phyloP scores from a whole-genome alignment of 2,797 vertebrate species.

The Ammospiza maritima region DNA sequence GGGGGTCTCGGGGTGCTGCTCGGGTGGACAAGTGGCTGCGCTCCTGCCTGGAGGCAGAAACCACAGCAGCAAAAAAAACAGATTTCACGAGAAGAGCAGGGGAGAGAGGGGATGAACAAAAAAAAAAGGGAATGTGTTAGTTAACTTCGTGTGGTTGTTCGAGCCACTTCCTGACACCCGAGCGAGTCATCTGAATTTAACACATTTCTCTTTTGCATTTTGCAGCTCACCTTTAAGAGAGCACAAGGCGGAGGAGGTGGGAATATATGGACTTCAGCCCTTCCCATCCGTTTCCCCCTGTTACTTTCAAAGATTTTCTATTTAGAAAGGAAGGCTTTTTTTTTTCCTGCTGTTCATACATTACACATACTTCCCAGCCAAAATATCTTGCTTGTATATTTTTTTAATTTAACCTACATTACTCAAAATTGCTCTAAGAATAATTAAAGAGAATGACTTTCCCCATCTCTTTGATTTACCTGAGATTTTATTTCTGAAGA shows the following conservation, averaged over 20 bases:
- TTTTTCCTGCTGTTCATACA: conserved; percentile 69
- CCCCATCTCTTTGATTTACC: background rate
- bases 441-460: conserved; percentile 49
- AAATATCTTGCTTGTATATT: conserved; percentile 64
- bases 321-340: conserved; percentile 54
- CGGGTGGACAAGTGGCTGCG: conserved; percentile 11
- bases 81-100: conserved; percentile 35
- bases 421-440: conserved; percentile 57
- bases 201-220: conserved; percentile 72
- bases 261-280: conserved; percentile 68
- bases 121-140: conserved; percentile 52
- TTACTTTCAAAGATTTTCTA: conserved; percentile 73
- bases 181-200: conserved; percentile 72
- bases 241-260: conserved; percentile 69
- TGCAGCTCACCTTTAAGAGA: conserved; percentile 72
- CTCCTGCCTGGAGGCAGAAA: conserved; percentile 14
- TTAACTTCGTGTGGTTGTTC: conserved; percentile 63
- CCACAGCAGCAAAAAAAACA: conserved; percentile 19
- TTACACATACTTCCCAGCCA: conserved; percentile 67
- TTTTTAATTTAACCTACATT: conserved; percentile 65
- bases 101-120: conserved; percentile 23
- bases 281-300: conserved; percentile 67
- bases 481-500: conserved; percentile 6
- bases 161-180: conserved; percentile 66
- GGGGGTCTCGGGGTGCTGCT: background rate